These are phyloP conservation scores for Paradoxurus hermaphroditus DNA, from an alignment of 2,113 vertebrate species.

Conservation along the genomic window DNA sequence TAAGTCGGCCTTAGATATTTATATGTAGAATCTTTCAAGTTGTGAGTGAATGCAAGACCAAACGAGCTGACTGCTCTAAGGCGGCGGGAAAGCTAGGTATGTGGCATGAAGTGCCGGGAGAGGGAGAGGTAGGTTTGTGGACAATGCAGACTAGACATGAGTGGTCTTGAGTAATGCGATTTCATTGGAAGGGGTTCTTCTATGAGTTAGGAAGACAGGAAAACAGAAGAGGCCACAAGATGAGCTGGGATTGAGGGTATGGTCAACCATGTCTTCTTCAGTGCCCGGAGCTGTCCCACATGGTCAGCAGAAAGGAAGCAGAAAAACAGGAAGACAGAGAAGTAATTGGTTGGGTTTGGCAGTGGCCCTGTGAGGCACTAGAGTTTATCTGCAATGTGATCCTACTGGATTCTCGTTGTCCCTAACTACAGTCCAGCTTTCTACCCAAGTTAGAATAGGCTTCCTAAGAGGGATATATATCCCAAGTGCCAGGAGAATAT, in stretches of 20 bases:
- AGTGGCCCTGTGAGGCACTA: not conserved
- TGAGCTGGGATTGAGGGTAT: not conserved
- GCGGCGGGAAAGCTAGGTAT: rapidly evolving
- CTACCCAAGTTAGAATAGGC: not conserved
- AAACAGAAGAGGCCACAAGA: not conserved
- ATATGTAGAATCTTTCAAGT: not conserved
- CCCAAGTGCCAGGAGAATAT: not conserved
- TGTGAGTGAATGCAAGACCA: not conserved
- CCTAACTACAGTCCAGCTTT: not conserved
- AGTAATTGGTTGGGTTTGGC: not conserved
- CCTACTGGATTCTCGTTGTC: not conserved
- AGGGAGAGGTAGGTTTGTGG: not conserved
- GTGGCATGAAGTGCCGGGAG: not conserved
- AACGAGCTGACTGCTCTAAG: not conserved
- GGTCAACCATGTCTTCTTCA: not conserved
- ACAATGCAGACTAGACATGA: too few species aligned
- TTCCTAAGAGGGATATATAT: not conserved
- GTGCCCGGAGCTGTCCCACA: not conserved
- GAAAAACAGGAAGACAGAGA: not conserved
- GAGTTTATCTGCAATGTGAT: not conserved
- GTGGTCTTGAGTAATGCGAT: not conserved
- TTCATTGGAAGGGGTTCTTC: not conserved
- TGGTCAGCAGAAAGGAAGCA: not conserved
- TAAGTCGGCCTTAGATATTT: not conserved
- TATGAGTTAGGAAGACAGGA: not conserved